phyloP scores from a whole-genome alignment of 2,113 vertebrate species.

The Oreochromis spilurus region DNA sequence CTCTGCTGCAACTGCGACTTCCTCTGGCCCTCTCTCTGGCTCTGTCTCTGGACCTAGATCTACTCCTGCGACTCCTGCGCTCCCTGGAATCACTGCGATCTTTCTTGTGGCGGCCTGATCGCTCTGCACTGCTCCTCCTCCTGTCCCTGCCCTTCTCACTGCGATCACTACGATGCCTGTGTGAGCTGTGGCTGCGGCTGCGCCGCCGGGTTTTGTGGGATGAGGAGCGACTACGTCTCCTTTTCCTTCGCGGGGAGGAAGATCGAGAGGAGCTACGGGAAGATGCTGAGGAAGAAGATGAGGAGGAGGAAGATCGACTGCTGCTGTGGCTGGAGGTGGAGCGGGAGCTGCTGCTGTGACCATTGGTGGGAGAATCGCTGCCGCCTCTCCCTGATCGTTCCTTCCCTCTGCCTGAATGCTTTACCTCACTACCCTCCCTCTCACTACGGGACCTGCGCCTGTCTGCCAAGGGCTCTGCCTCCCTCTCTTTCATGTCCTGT shows the following conservation, averaged over 20 bases:
- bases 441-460: slow-evolving; percentile 88
- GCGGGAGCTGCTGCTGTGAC: slow-evolving; percentile 82
- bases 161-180: slow-evolving; percentile 73
- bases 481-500: slow-evolving; percentile 85
- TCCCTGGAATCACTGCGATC: slow-evolving; percentile 82
- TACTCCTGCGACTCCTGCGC: slow-evolving; percentile 76
- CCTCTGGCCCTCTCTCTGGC: slow-evolving; percentile 75
- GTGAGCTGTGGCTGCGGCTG: slow-evolving; percentile 83
- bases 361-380: slow-evolving; percentile 78
- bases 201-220: slow-evolving; percentile 81
- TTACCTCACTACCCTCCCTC: slow-evolving; percentile 77
- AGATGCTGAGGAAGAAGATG: slow-evolving; percentile 86
- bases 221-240: slow-evolving; percentile 76
- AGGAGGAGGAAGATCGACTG: slow-evolving; percentile 84
- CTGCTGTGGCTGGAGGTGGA: slow-evolving; percentile 83
- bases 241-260: slow-evolving; percentile 78
- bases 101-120: slow-evolving; percentile 73
- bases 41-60: slow-evolving; percentile 65
- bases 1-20: slow-evolving; percentile 81
- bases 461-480: slow-evolving; percentile 81
- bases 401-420: slow-evolving; percentile 79
- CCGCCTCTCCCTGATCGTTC: slow-evolving; percentile 77
- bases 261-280: slow-evolving; percentile 86
- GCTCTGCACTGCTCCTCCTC: slow-evolving; percentile 78
- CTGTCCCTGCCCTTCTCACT: slow-evolving; percentile 81